phyloP scores from a whole-genome alignment of 2,888 invertebrate genomes.

The Ypsolopha sequella region DNA sequence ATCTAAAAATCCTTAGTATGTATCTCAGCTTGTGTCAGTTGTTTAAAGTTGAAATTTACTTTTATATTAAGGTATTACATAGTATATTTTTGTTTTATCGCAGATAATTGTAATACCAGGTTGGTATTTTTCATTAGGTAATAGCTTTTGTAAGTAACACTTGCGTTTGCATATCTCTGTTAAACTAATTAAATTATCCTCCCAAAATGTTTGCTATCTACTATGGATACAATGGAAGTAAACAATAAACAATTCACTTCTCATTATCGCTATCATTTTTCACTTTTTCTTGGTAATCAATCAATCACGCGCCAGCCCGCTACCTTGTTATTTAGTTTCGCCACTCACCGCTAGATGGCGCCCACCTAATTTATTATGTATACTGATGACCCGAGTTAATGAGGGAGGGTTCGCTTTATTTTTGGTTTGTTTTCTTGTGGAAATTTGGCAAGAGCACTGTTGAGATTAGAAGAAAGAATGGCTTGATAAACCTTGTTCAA shows the following conservation, averaged over 20 bases:
- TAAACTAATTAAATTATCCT: no score
- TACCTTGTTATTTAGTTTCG: slow-evolving; percentile 26
- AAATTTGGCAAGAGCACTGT: slow-evolving; percentile 47
- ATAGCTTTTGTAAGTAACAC: no score
- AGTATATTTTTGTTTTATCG: no score
- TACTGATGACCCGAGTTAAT: slow-evolving; percentile 81
- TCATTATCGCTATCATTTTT: background rate
- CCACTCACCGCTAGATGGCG: slow-evolving; percentile 51
- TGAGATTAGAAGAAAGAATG: slow-evolving; percentile 45
- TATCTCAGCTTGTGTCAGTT: no score
- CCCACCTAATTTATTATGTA: slow-evolving; percentile 79
- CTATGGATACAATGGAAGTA: no score
- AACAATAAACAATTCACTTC: background rate
- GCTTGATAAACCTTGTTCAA: slow-evolving; percentile 33
- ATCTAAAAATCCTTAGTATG: no score
- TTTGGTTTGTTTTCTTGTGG: slow-evolving; percentile 40
- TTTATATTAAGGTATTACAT: no score
- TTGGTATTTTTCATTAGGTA: no score
- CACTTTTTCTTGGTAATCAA: slow-evolving; percentile 8
- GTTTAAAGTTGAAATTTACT: no score
- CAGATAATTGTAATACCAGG: no score
- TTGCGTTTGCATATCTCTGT: no score
- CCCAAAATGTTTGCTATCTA: no score
- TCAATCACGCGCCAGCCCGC: slow-evolving; percentile 6
- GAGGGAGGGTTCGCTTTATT: slow-evolving; percentile 42